These are phyloP conservation scores for Rhinogobio ventralis DNA, from an alignment of 2,797 vertebrate species.

Conservation along the genomic window DNA sequence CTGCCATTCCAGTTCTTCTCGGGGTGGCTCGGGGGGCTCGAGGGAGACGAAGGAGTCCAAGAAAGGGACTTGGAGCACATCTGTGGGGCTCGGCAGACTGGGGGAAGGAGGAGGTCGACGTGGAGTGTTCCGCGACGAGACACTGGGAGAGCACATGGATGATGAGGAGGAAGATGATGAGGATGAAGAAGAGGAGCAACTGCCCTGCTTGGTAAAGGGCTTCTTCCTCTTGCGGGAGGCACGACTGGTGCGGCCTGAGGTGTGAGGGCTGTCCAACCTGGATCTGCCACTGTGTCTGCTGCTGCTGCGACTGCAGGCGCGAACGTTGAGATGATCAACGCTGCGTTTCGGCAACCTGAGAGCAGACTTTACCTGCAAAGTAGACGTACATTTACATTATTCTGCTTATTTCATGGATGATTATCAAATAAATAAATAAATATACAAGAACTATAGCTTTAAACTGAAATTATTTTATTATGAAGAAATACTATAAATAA, in stretches of 20 bases:
- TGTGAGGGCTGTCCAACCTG: slow-evolving; percentile 58
- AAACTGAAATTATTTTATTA: background rate
- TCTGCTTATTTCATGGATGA: background rate
- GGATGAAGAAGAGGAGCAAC: slow-evolving; percentile 74
- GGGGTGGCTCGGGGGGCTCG: slow-evolving; percentile 69
- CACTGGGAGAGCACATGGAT: slow-evolving; percentile 73
- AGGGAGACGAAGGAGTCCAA: slow-evolving; percentile 74
- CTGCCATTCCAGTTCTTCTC: slow-evolving; percentile 83
- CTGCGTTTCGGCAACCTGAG: slow-evolving; percentile 79
- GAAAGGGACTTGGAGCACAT: slow-evolving; percentile 74
- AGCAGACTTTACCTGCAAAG: slow-evolving; percentile 87
- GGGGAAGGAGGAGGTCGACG: slow-evolving; percentile 65
- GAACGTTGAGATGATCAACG: slow-evolving; percentile 64
- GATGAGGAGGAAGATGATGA: slow-evolving; percentile 77
- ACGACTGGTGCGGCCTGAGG: slow-evolving; percentile 65
- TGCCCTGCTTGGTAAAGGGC: slow-evolving; percentile 67
- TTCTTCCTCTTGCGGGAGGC: slow-evolving; percentile 64
- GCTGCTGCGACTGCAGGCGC: slow-evolving; percentile 56
- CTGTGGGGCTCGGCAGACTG: slow-evolving; percentile 60
- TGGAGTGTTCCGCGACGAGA: slow-evolving; percentile 37
- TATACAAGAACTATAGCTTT: background rate
- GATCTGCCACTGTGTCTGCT: slow-evolving; percentile 39
- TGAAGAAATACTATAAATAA: background rate
- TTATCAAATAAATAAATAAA: slow-evolving; percentile 59
- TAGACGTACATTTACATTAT: background rate